A percentile compares a stretch with the other conserved stretches of the same genome.
phyloP scores from a whole-genome alignment of 1,140 invertebrate genomes.

The Camponotus vicinus region DNA sequence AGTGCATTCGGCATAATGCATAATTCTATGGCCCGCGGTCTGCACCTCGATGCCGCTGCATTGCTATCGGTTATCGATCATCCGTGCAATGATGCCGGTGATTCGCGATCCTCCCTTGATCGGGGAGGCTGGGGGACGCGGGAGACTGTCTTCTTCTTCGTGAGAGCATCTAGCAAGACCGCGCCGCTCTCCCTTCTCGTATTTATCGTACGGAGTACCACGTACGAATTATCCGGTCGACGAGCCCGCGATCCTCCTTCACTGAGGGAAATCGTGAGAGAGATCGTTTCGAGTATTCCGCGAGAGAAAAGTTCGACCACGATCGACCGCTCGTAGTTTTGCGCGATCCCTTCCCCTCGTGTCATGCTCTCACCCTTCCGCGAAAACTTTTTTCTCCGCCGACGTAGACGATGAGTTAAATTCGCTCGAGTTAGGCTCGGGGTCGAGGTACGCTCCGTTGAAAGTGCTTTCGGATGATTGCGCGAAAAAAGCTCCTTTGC shows the following conservation, averaged over 20 bases:
- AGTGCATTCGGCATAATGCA: constrained; percentile 76
- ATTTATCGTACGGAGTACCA: constrained; percentile 45
- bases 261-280: constrained; percentile 50
- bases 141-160: constrained; percentile 43
- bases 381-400: neutral
- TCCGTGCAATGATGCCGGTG: constrained; percentile 47
- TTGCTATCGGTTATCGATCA: constrained; percentile 45
- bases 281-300: constrained; percentile 47
- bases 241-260: constrained; percentile 27
- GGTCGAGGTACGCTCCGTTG: constrained; percentile 4
- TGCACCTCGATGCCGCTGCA: constrained; percentile 41
- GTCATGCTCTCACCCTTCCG: neutral
- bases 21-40: constrained; percentile 75
- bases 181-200: constrained; percentile 35
- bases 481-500: constrained; percentile 12
- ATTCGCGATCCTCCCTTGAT: constrained; percentile 17
- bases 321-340: constrained; percentile 52
- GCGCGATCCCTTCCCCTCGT: constrained; percentile 9
- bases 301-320: constrained; percentile 51
- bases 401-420: neutral
- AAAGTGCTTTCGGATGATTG: constrained; percentile 16
- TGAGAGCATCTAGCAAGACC: constrained; percentile 53
- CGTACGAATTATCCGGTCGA: constrained; percentile 44
- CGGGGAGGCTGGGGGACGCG: neutral
- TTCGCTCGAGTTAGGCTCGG: constrained; percentile 1